These are phyloP conservation scores for Rhamnusium bicolor DNA, from an alignment of 2,888 invertebrate genomes.

Conservation along the genomic window DNA sequence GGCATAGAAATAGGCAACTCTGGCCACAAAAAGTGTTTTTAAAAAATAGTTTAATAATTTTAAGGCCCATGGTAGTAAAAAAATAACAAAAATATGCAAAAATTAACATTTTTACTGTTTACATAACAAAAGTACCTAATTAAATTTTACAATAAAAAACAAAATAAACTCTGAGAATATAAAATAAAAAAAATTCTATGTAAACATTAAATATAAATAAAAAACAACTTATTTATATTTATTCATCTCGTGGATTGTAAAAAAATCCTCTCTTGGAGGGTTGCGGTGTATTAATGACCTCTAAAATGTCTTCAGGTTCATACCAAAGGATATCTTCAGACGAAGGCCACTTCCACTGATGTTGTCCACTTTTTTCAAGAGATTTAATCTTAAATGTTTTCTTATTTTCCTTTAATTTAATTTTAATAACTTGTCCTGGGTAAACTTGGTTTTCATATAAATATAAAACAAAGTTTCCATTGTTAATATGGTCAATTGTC, in stretches of 20 bases:
- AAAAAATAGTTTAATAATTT: background rate
- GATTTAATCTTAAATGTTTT: too few species aligned
- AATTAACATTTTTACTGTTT: background rate
- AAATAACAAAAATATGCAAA: background rate
- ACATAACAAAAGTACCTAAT: background rate
- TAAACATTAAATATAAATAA: background rate
- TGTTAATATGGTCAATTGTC: too few species aligned
- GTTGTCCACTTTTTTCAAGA: too few species aligned
- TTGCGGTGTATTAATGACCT: too few species aligned
- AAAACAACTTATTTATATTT: background rate
- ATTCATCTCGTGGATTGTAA: background rate
- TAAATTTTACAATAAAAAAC: background rate
- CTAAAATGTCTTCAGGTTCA: too few species aligned
- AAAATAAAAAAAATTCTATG: background rate
- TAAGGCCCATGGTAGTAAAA: background rate
- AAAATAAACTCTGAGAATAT: background rate
- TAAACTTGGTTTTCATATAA: background rate
- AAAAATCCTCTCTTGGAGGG: background rate
- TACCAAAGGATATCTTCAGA: too few species aligned
- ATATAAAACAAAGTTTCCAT: background rate
- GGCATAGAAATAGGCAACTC: background rate
- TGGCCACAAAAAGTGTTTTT: background rate
- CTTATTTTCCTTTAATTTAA: background rate
- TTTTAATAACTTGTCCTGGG: background rate
- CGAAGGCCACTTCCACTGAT: background rate